phyloP scores from a whole-genome alignment of 2,113 vertebrate genomes.

The Semnornis frantzii region DNA sequence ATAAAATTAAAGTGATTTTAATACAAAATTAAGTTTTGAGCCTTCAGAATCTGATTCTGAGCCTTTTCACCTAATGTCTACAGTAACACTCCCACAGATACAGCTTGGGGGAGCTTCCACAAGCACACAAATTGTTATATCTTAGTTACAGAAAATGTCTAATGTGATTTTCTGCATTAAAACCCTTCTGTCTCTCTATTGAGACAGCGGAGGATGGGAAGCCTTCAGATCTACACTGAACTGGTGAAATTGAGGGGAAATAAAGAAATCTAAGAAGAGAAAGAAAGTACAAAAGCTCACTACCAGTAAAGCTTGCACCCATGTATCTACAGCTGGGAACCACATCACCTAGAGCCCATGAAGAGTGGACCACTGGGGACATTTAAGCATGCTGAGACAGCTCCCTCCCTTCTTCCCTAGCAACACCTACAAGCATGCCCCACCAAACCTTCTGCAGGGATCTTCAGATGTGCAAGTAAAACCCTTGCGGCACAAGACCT shows the following conservation, averaged over 20 bases:
- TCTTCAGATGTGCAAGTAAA: not conserved
- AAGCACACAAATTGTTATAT: not conserved
- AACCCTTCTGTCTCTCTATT: not conserved
- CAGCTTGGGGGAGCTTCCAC: not conserved
- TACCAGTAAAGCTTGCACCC: not conserved
- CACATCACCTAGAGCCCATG: not conserved
- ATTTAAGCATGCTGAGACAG: not conserved
- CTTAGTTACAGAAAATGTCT: not conserved
- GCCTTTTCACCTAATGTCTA: not conserved
- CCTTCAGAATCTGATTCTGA: not conserved
- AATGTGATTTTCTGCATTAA: not conserved
- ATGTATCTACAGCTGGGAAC: not conserved
- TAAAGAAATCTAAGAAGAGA: not conserved
- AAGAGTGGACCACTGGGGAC: not conserved
- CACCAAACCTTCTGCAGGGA: not conserved
- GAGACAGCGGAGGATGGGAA: not conserved
- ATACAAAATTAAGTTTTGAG: not conserved
- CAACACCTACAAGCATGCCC: not conserved
- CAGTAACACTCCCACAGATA: not conserved
- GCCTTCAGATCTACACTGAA: not conserved
- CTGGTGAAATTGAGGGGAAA: not conserved
- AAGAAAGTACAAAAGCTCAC: not conserved
- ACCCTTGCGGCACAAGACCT: not conserved
- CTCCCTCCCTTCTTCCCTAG: not conserved
- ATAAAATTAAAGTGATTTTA: not conserved